Evolutionary conservation across 2,113 vertebrate genomes (phyloP).

Genomic region (Anoplopoma fimbria): DNA sequence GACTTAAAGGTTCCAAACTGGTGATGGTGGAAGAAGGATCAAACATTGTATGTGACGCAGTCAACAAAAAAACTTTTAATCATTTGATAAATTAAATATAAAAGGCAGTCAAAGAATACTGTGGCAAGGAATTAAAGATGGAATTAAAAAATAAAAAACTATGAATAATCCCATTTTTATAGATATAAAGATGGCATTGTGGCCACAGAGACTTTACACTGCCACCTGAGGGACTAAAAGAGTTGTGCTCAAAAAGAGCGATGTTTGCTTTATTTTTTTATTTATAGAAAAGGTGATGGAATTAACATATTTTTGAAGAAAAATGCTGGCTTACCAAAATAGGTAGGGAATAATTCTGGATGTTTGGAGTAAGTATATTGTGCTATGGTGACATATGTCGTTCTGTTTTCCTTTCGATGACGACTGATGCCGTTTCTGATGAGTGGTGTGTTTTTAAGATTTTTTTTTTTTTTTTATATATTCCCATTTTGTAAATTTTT

Average conservation of each 20-base stretch:
- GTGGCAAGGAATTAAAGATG: slow-evolving; percentile 26
- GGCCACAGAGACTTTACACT: slow-evolving; percentile 79
- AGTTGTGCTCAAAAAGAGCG: slow-evolving; percentile 67
- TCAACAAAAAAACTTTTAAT: slow-evolving; percentile 23
- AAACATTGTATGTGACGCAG: neutral
- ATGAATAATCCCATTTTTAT: slow-evolving; percentile 49
- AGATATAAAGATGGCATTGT: slow-evolving; percentile 68
- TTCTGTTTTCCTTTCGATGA: slow-evolving; percentile 70
- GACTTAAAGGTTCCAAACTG: slow-evolving; percentile 3
- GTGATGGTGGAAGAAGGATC: neutral
- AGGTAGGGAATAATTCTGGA: slow-evolving; percentile 70
- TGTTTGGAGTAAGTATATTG: slow-evolving; percentile 76
- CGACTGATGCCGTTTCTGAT: slow-evolving; percentile 63
- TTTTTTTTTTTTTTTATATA: slow-evolving; percentile 76
- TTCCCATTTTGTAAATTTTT: slow-evolving; percentile 77
- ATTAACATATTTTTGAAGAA: slow-evolving; percentile 79
- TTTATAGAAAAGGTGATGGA: slow-evolving; percentile 63
- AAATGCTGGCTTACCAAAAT: slow-evolving; percentile 78
- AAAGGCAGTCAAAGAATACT: slow-evolving; percentile 22
- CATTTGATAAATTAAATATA: slow-evolving; percentile 45
- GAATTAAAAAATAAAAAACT: slow-evolving; percentile 34
- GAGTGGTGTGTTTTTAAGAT: slow-evolving; percentile 76
- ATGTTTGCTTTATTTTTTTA: slow-evolving; percentile 81
- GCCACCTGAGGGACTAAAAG: slow-evolving; percentile 72
- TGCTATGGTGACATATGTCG: slow-evolving; percentile 66